phyloP scores from a whole-genome alignment of 1,140 invertebrate genomes.

The Drosophila trapezifrons region DNA sequence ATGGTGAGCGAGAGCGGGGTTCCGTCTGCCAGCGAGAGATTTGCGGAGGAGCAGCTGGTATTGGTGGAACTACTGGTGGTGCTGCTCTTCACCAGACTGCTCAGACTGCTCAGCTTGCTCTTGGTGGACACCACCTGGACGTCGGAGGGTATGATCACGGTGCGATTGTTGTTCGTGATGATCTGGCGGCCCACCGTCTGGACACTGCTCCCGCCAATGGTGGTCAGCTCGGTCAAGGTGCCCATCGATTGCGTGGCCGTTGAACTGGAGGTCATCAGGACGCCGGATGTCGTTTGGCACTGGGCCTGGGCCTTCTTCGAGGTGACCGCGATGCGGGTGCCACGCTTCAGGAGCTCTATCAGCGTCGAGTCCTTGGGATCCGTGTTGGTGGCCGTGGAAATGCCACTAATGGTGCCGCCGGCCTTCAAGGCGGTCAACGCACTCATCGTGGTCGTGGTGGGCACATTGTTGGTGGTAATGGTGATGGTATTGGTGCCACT shows the following conservation, averaged over 20 bases:
- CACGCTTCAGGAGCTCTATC: slow-evolving; percentile 87
- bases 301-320: slow-evolving; percentile 69
- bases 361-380: slow-evolving; percentile 86
- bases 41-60: slow-evolving; percentile 27
- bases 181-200: slow-evolving; percentile 69
- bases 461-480: slow-evolving; percentile 76
- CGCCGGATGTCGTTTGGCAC: slow-evolving; percentile 36
- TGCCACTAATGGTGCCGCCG: slow-evolving; percentile 40
- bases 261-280: slow-evolving; percentile 44
- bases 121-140: slow-evolving; percentile 77
- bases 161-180: slow-evolving; percentile 78
- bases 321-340: slow-evolving; percentile 89
- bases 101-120: slow-evolving; percentile 52
- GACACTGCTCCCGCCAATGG: slow-evolving; percentile 41
- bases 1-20: slow-evolving; percentile 79
- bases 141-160: slow-evolving; percentile 80
- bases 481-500: slow-evolving; percentile 71
- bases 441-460: slow-evolving; percentile 73
- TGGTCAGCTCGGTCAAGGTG: slow-evolving; percentile 40
- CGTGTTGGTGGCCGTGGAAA: slow-evolving; percentile 53
- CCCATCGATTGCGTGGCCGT: slow-evolving; percentile 14
- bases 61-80: slow-evolving; percentile 19
- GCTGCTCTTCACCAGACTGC: slow-evolving; percentile 30
- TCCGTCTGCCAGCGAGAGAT: slow-evolving; percentile 66
- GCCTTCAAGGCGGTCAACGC: slow-evolving; percentile 65